Evolutionary conservation across 2,888 invertebrate species (phyloP), one percentile per base, ranked within the genome.

Genomic region (Tinea pellionella): DNA sequence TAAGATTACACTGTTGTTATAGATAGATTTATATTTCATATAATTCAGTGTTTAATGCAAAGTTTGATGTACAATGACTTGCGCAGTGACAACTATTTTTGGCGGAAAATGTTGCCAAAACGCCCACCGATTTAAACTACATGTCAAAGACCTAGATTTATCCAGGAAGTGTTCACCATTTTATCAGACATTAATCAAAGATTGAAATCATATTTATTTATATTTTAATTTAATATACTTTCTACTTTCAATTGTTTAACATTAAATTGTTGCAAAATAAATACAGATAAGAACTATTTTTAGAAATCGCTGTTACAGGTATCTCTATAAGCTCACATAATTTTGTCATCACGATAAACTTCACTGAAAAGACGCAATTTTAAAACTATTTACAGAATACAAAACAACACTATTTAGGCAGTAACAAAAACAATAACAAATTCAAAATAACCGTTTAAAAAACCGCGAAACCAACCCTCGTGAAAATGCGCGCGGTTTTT

Each of bases 11-110:
- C 6, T 3, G 24, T 24, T 24, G 24, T 3, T 24, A 24, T 24
- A 24, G 24, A 24, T 24, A 24, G 24, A 24, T 24, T 24, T 24
- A 3, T 24, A 24, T 24, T 24, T 24, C 2, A 24, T 24, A 24
- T 3, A 24, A 24, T 24, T n/a, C n/a, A n/a, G n/a, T n/a, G n/a
- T 51, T 51, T 2, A 24, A 18, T 53, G 24, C 24, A 3, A 9
- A 53, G 2, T 53, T 53, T 53, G 32, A 32, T 32, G n/a, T 57
- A 19, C 32, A 32, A 24, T 53, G 53, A 53, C 57, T 15, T 42
- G 57, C 9, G 29, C 58, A 47, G 29, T 61, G 8, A 19, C 3
- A 58, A 43, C 64, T 71, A 71, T 67, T 70, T 68, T 65, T 6
- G 61, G 58, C 61, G 63, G 63, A 64, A 65, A 61, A 41, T 51